phyloP scores from a whole-genome alignment of 1,140 invertebrate genomes.

The Tetramorium alpestre region DNA sequence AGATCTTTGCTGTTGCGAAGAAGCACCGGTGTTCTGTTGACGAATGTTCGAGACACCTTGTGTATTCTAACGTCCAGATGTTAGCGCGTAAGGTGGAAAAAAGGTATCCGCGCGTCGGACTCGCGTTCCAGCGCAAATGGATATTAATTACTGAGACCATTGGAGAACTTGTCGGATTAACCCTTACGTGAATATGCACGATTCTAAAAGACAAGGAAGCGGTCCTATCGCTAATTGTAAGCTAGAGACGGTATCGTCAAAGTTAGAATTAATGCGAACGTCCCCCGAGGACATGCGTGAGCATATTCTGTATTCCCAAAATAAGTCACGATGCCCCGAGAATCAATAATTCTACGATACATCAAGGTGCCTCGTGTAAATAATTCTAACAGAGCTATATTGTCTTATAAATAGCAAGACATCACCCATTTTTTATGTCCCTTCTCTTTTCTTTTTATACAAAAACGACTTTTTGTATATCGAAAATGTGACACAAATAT shows the following conservation, averaged over 20 bases:
- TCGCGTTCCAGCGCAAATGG: constrained; percentile 47
- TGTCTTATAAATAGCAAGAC: not conserved
- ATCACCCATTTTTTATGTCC: not conserved
- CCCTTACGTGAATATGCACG: constrained; percentile 48
- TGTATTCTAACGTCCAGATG: constrained; percentile 20
- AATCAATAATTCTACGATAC: constrained; percentile 1
- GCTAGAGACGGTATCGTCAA: not conserved
- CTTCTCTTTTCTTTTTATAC: not conserved
- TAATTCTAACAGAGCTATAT: not conserved
- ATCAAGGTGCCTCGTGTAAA: not conserved
- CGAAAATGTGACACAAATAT: not conserved
- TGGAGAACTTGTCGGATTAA: constrained; percentile 50
- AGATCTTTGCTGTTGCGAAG: not conserved
- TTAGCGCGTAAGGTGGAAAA: not conserved
- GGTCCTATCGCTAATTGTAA: not conserved
- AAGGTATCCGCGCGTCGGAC: constrained; percentile 5
- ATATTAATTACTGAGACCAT: constrained; percentile 47
- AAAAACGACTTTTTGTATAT: not conserved
- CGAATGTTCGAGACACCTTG: constrained; percentile 17
- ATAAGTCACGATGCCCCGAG: not conserved
- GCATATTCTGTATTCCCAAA: not conserved
- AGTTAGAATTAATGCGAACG: constrained; percentile 4
- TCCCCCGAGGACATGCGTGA: not conserved
- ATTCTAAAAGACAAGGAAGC: constrained; percentile 15
- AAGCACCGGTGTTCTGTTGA: not conserved